Conservation (phyloP, 2,888 invertebrate species). For the Podotricha telesiphe region DNA sequence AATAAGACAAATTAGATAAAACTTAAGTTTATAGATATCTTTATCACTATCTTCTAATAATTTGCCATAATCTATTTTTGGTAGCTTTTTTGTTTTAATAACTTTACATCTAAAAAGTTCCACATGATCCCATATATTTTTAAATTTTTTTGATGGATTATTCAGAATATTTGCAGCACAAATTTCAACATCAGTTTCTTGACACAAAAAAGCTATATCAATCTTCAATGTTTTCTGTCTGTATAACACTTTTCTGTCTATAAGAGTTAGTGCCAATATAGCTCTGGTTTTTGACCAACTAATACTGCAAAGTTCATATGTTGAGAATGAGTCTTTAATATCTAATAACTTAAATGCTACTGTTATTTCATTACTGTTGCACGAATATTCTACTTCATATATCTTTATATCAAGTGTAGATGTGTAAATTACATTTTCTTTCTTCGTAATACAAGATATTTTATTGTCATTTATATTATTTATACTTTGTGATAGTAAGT, state of each 20-base stretch:
- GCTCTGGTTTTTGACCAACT: conserved; percentile 58
- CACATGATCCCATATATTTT: conserved; percentile 65
- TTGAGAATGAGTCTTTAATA: conserved; percentile 56
- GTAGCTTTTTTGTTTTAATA: conserved; percentile 60
- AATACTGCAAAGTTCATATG: conserved; percentile 57
- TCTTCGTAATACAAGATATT: conserved; percentile 58
- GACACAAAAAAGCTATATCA: conserved; percentile 57
- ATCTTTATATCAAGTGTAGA: conserved; percentile 61
- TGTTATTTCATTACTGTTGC: conserved; percentile 46
- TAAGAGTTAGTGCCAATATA: conserved; percentile 54
- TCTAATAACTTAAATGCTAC: conserved; percentile 50
- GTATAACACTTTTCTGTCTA: conserved; percentile 57
- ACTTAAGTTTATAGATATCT: conserved; percentile 63
- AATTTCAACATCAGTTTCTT: conserved; percentile 51
- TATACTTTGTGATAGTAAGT: conserved; percentile 55
- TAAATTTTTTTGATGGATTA: conserved; percentile 61
- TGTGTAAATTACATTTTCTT: conserved; percentile 52
- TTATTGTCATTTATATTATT: conserved; percentile 67
- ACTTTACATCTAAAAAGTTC: conserved; percentile 63
- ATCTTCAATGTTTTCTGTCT: conserved; percentile 59
- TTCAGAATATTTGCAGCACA: conserved; percentile 50
- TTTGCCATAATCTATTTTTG: conserved; percentile 54
- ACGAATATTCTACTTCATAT: conserved; percentile 55
- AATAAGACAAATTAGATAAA: conserved; percentile 60
- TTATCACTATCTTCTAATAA: conserved; percentile 54